Base-by-base conservation (phyloP, 2,888 invertebrate species). In the Agrotis clavis region DNA sequence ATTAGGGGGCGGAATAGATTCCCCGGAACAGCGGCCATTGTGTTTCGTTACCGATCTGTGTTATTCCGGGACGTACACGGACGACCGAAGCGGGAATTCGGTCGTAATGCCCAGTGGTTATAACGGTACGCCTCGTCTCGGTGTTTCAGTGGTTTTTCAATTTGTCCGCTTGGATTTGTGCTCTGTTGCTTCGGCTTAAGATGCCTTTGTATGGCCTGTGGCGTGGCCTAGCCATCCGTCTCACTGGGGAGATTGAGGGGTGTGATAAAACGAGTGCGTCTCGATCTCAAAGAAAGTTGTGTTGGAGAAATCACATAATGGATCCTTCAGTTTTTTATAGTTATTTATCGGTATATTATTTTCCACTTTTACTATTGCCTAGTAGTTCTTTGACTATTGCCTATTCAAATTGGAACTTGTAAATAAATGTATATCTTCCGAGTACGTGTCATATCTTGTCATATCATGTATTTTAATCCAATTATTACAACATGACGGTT, bases 1-100 rank as follows among this genome's bases (percentile, higher is more conserved):
- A 95, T 94, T 94, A 94, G 75, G 74, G 89, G 89, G 86, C 88
- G 90, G 90, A 92, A 92, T 93, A 91, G 92, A 92, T 91, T 90
- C 90, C 77, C 86, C 87, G 88, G 88, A 89, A 91, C 90, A 87
- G 86, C 78, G 68, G 85, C 89, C 90, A 91, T 93, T 94, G 91
- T 92, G 90, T 92, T 90, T 90, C 90, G 91, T 90, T 92, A 90
- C 92, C 89, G 91, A 91, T 90, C 90, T 90, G 89, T 89, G 87
- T 90, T 90, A 90, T 91, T 90, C 85, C 79, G 79, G 62, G 73
- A 74, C 81, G 75, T 79, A 74, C 68, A 79, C 74, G 81, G 80
- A 80, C 85, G 84, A 85, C 69, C 80, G 79, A 77, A 77, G 74
- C 82, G 83, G 81, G 86, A 84, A 85, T 87, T 86, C 82, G 81